Percentiles rank a stretch among this genome's conserved stretches.
phyloP scores from a whole-genome alignment of 2,113 vertebrate genomes.

The Erythrocebus patas region DNA sequence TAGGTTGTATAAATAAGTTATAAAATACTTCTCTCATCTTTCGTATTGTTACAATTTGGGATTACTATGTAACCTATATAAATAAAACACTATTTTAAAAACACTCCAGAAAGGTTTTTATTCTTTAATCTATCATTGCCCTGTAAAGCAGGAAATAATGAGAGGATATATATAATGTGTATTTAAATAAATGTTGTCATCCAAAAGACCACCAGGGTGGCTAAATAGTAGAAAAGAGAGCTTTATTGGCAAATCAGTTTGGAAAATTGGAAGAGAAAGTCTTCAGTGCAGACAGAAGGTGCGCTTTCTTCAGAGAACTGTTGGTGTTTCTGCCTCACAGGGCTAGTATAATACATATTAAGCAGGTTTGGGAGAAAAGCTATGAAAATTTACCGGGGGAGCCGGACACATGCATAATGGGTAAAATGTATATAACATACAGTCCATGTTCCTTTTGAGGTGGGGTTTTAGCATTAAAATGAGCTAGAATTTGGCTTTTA shows the following conservation, averaged over 20 bases:
- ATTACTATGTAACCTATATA: neutral
- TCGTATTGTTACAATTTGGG: neutral
- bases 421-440: neutral
- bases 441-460: neutral
- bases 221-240: too few species aligned
- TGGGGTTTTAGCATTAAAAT: neutral
- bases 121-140: neutral
- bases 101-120: neutral
- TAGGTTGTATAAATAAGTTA: neutral
- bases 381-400: too few species aligned
- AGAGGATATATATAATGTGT: neutral
- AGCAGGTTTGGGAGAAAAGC: too few species aligned
- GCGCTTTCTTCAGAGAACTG: too few species aligned
- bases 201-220: too few species aligned
- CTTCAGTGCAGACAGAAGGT: too few species aligned
- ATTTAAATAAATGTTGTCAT: neutral
- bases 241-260: too few species aligned
- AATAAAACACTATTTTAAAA: neutral
- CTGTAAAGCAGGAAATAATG: neutral
- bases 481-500: neutral
- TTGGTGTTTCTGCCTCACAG: too few species aligned
- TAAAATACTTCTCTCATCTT: neutral
- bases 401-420: too few species aligned
- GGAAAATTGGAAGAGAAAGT: too few species aligned
- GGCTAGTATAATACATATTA: too few species aligned